Percentiles rank a stretch among this genome's conserved stretches.
phyloP scores from a whole-genome alignment of 2,113 vertebrate species.

The Otis tarda region DNA sequence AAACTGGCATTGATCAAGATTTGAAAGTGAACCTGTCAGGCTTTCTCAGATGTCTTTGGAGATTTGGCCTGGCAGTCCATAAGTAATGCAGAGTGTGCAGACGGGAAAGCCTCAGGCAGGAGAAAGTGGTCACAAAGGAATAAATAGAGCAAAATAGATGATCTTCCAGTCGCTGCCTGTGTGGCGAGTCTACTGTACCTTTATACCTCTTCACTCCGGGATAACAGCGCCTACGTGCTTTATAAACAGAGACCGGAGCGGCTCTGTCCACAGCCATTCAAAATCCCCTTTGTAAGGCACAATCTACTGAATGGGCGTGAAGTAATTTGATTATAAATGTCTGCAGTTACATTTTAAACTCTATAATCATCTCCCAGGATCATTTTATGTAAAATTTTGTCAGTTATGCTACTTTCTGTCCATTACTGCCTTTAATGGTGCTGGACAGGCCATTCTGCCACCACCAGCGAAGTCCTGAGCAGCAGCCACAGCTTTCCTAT shows the following conservation, averaged over 20 bases:
- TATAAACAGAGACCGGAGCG: not conserved
- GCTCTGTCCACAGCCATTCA: not conserved
- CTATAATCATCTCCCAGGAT: not conserved
- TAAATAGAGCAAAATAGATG: conserved; percentile 51
- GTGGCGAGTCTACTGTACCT: not conserved
- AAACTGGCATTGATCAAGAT: not conserved
- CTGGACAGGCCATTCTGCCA: not conserved
- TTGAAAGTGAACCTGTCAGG: not conserved
- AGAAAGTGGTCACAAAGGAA: conserved; percentile 36
- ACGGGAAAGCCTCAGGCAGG: conserved; percentile 16
- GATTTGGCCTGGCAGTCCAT: conserved; percentile 20
- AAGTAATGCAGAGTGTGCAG: conserved; percentile 17
- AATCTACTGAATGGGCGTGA: not conserved
- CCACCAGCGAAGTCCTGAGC: not conserved
- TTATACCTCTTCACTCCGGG: not conserved
- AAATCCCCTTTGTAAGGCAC: not conserved
- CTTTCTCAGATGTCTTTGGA: not conserved
- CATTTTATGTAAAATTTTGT: not conserved
- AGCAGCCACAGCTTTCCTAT: not conserved
- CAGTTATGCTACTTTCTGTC: not conserved
- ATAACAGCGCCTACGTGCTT: not conserved
- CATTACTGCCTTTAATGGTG: not conserved
- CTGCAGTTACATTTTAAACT: not conserved
- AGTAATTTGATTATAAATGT: not conserved
- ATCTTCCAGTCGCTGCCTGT: not conserved